These are phyloP conservation scores for Pedionomus torquatus DNA, from an alignment of 2,113 vertebrate species.

Conservation along the genomic window DNA sequence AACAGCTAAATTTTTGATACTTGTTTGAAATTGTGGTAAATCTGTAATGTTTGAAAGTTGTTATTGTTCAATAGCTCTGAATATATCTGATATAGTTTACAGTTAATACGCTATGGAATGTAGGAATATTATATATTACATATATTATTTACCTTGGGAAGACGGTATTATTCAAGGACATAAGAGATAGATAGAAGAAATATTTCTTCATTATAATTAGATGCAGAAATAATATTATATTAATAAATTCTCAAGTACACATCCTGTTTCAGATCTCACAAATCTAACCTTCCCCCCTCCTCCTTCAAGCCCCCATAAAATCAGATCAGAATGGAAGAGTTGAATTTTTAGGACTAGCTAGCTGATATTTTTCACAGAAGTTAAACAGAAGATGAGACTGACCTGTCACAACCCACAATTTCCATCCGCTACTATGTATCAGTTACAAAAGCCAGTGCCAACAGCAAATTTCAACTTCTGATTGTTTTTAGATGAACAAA, in stretches of 20 bases:
- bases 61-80: background rate
- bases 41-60: background rate
- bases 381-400: background rate
- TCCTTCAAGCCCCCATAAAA: accelerated
- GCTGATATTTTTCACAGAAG: background rate
- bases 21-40: background rate
- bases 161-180: background rate
- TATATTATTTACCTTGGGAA: background rate
- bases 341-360: background rate
- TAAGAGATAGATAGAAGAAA: background rate
- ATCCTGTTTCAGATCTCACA: background rate
- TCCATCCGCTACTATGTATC: background rate
- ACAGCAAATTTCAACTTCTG: background rate
- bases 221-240: background rate
- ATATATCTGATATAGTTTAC: background rate
- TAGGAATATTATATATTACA: background rate
- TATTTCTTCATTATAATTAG: background rate
- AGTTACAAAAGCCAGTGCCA: background rate
- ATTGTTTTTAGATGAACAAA: background rate
- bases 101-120: background rate
- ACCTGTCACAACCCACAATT: background rate
- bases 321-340: too few relatives aligned
- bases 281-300: background rate
- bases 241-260: background rate
- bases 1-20: background rate